Base-by-base conservation (phyloP, 2,888 invertebrate genomes). In the Anaspis maculata region DNA sequence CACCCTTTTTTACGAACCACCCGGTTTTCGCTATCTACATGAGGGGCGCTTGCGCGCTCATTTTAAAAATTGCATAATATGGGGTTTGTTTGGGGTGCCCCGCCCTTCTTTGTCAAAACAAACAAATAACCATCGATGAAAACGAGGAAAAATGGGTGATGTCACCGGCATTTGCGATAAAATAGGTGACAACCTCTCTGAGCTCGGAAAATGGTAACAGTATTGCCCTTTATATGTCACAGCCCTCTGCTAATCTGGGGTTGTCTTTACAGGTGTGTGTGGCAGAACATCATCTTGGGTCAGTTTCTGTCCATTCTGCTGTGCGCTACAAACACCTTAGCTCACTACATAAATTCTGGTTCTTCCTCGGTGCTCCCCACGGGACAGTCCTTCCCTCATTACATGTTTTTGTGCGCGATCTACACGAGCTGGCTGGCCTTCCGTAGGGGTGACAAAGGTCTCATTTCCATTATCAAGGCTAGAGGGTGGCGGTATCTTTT, bases 301-400 rank as follows among this genome's bases (percentile, higher is more conserved):
- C 88, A 89, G 67, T 69, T 82, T 35, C 66, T 88, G 45, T 87
- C 87, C 1, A 53, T 87, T 27, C 68, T 87, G 38, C 62, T 88
- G 30, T 86, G 86, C 64, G 78, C 80, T 25, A 83, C 85, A 57
- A 87, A 82, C 53, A 74, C 83, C 30, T 64, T 80, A 45, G 82
- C 81, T 41, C 81, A 83, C 48, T 66, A 79, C 43, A 72, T 85
- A 30, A 79, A 79, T 53, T 75, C 77, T 49, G 72, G 75, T 40
- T 74, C 77, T 42, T 76, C 77, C 54, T 76, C 84, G 37, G 75
- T 80, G 44, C 75, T 84, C 15, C 85, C 85, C 5, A 83, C 86
- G 46, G 86, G 81, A 27, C 89, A 89, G 66, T 78, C 81, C 46
- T 77, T 89, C 52, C 73, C 83, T 29, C 86, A 85, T 54, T 90